phyloP scores from a whole-genome alignment of 2,113 vertebrate species.

The Callaeas wilsoni region DNA sequence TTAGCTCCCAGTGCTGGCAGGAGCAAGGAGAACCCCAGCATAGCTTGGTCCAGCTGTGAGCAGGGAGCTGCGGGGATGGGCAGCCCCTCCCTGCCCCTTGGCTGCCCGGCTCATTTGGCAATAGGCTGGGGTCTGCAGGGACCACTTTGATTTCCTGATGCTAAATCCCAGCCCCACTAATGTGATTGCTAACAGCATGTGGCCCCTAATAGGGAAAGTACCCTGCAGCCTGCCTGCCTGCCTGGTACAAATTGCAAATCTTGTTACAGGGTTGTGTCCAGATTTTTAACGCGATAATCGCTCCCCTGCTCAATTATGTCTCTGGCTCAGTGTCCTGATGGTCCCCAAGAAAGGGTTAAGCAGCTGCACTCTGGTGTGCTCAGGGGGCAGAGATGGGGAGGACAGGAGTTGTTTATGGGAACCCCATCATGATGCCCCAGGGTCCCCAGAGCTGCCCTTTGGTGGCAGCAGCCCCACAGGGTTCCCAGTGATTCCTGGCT shows the following conservation, averaged over 20 bases:
- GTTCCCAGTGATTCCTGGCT: background rate
- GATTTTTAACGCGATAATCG: constrained; percentile 2
- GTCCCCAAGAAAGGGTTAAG: background rate
- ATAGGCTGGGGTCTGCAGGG: background rate
- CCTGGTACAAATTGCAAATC: constrained; percentile 60
- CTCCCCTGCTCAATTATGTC: background rate
- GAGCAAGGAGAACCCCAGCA: background rate
- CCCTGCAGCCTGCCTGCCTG: constrained; percentile 34
- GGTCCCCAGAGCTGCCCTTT: background rate
- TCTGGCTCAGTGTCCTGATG: background rate
- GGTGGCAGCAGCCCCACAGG: background rate
- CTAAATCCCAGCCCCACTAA: constrained; percentile 36
- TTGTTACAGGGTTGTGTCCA: background rate
- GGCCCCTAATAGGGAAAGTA: constrained; percentile 15
- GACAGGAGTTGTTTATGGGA: background rate
- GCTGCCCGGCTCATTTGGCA: fast-evolving
- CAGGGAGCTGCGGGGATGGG: fast-evolving
- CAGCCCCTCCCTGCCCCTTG: background rate
- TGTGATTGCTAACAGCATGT: background rate
- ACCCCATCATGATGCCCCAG: fast-evolving
- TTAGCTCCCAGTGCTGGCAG: background rate
- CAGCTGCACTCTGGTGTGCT: background rate
- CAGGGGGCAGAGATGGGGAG: background rate
- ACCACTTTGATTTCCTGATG: constrained; percentile 17
- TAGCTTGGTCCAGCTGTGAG: background rate